Conservation (phyloP, 2,797 vertebrate species). For the Syndactyla subalaris region DNA sequence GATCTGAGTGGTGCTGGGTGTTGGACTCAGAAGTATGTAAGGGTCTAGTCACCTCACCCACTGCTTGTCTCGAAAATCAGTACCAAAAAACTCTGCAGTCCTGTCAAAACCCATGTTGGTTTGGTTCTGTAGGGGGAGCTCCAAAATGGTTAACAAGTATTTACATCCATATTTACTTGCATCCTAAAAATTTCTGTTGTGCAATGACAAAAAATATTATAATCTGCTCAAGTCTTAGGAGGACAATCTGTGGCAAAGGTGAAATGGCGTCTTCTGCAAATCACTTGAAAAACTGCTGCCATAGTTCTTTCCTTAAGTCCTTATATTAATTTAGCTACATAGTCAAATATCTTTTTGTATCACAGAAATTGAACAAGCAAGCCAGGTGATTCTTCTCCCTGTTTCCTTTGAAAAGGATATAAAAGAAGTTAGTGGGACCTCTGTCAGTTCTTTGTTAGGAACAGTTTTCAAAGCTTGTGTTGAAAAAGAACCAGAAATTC, state of each 20-base stretch:
- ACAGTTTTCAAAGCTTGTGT: not conserved
- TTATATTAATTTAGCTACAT: not conserved
- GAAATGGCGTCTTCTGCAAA: not conserved
- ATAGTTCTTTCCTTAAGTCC: not conserved
- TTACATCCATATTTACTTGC: not conserved
- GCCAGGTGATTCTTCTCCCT: not conserved
- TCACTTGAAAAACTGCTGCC: not conserved
- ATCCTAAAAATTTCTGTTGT: not conserved
- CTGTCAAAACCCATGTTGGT: not conserved
- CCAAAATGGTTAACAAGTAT: not conserved
- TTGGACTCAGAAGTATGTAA: not conserved
- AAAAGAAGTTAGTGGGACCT: not conserved
- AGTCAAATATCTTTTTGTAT: not conserved
- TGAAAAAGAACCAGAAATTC: not conserved
- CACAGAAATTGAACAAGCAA: not conserved
- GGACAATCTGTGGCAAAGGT: not conserved
- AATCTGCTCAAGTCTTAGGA: not conserved
- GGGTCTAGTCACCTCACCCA: not conserved
- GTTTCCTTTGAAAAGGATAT: not conserved
- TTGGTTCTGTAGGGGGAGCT: not conserved
- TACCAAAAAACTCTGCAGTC: not conserved
- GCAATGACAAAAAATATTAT: fast-evolving
- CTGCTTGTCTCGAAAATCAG: not conserved
- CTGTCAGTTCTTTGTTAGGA: not conserved
- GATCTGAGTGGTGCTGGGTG: not conserved